phyloP scores from a whole-genome alignment of 2,888 invertebrate species.

The Spodoptera littoralis region DNA sequence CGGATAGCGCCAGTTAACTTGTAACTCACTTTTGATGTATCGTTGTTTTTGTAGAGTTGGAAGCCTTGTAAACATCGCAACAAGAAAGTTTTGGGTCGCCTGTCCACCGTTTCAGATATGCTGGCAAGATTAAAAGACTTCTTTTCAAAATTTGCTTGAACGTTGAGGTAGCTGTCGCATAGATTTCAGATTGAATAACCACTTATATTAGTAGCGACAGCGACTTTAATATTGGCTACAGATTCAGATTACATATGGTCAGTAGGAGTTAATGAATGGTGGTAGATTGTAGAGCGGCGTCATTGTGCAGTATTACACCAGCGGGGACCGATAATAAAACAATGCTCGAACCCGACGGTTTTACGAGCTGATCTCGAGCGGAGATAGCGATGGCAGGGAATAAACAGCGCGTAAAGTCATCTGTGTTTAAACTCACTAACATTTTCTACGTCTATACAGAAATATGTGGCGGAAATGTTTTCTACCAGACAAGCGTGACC shows the following conservation, averaged over 20 bases:
- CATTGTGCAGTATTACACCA: constrained; percentile 73
- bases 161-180: constrained; percentile 7
- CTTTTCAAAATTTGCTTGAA: constrained; percentile 43
- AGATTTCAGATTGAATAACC: constrained; percentile 25
- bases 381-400: constrained; percentile 72
- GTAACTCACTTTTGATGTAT: constrained; percentile 87
- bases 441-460: constrained; percentile 27
- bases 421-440: constrained; percentile 62
- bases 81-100: constrained; percentile 78
- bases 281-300: constrained; percentile 71
- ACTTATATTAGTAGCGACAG: constrained; percentile 4
- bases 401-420: constrained; percentile 78
- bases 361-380: constrained; percentile 76
- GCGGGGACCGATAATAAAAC: constrained; percentile 75
- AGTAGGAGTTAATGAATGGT: constrained; percentile 70
- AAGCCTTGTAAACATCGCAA: constrained; percentile 79
- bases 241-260: constrained; percentile 61
- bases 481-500: constrained; percentile 21
- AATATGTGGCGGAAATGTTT: constrained; percentile 25
- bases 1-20: constrained; percentile 80
- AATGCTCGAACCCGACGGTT: constrained; percentile 73
- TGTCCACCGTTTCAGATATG: constrained; percentile 66
- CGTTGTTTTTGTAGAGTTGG: constrained; percentile 83
- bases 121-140: constrained; percentile 63
- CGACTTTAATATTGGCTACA: constrained; percentile 28